Evolutionary conservation across 2,888 invertebrate genomes (phyloP).

Genomic region (Cordilura impudica): DNA sequence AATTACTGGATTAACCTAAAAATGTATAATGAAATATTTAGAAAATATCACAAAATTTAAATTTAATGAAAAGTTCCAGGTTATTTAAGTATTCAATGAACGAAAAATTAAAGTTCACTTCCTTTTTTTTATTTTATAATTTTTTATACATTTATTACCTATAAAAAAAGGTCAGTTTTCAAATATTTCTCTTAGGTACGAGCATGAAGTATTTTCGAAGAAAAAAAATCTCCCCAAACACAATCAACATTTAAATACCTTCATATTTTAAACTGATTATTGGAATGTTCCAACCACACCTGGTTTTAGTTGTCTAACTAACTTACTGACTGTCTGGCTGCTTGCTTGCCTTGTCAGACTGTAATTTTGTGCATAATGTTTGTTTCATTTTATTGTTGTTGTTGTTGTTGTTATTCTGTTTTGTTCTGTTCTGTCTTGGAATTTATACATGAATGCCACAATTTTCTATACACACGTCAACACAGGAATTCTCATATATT

Average conservation of each 20-base stretch:
- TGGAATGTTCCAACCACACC: conserved; percentile 50
- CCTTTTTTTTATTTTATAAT: background rate
- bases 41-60: background rate
- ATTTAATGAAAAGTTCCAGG: background rate
- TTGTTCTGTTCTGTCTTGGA: conserved; percentile 8
- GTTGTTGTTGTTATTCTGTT: background rate
- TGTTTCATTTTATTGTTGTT: background rate
- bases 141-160: background rate
- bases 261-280: background rate
- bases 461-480: conserved; percentile 9
- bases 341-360: background rate
- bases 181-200: background rate
- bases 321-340: conserved; percentile 18
- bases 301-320: conserved; percentile 27
- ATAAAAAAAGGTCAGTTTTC: conserved; percentile 12
- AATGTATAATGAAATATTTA: background rate
- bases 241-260: conserved; percentile 21
- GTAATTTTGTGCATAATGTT: background rate
- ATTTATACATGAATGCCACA: conserved; percentile 9
- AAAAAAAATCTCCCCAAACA: background rate
- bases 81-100: background rate
- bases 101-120: conserved; percentile 21
- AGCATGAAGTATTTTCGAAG: background rate
- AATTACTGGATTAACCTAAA: background rate
- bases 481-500: conserved; percentile 25